Conservation (phyloP, 30 jellyfish, hydroid and myxozoan genomes). For the Pseudorhiza aurosa region DNA sequence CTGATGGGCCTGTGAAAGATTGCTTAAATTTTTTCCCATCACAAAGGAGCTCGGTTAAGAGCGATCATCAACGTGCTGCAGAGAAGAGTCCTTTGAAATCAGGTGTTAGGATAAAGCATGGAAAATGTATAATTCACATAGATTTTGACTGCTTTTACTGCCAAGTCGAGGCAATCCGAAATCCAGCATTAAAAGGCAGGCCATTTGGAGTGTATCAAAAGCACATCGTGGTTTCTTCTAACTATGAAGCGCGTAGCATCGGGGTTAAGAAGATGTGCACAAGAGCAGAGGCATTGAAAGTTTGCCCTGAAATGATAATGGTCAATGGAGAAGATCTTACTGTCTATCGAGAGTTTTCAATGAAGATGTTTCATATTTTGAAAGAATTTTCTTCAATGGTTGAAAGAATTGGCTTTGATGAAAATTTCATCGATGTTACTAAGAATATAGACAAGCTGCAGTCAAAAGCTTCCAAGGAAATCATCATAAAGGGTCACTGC, state of each 20-base stretch:
- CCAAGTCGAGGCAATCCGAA: conserved; percentile 77
- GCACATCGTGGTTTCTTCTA: conserved; percentile 68
- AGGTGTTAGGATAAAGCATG: conserved; percentile 7
- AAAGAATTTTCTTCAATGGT: conserved; percentile 40
- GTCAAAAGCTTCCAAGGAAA: background rate
- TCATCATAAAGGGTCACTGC: conserved; percentile 48
- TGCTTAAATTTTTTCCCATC: background rate
- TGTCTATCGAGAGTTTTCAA: conserved; percentile 58
- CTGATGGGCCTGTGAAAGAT: background rate
- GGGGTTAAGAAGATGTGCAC: conserved; percentile 72
- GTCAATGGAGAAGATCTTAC: conserved; percentile 81
- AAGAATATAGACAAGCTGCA: conserved; percentile 21
- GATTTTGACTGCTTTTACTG: conserved; percentile 86
- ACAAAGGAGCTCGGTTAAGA: background rate
- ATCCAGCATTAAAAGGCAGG: conserved; percentile 47
- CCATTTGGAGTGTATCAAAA: conserved; percentile 81
- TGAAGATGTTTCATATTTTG: conserved; percentile 37
- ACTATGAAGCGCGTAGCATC: conserved; percentile 68
- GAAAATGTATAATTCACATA: conserved; percentile 65
- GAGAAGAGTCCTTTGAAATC: background rate
- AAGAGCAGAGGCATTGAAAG: conserved; percentile 59
- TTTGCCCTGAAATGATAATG: conserved; percentile 71
- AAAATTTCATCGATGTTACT: conserved; percentile 76
- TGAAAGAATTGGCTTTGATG: conserved; percentile 83
- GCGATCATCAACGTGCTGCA: background rate